Evolutionary conservation across 2,888 invertebrate species (phyloP).

Genomic region (Strigamia transsilvanica): DNA sequence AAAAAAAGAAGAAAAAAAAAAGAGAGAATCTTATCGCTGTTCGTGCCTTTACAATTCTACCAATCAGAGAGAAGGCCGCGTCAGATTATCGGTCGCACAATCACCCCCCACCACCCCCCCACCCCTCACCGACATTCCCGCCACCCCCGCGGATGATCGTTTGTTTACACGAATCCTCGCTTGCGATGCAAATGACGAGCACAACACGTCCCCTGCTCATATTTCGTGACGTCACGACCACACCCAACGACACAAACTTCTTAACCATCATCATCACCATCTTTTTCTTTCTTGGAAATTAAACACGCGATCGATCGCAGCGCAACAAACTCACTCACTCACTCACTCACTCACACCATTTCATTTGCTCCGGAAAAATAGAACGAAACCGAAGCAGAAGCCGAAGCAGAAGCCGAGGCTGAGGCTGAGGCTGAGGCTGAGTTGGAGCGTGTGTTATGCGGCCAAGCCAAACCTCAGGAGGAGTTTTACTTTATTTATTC

Average conservation of each 20-base stretch:
- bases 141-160: constrained; percentile 6
- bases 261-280: constrained; percentile 5
- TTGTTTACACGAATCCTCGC: constrained; percentile 30
- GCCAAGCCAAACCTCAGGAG: constrained; percentile 8
- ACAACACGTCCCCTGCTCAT: not conserved
- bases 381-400: not conserved
- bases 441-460: not conserved
- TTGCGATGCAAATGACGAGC: constrained; percentile 12
- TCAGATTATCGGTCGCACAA: constrained; percentile 26
- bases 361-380: not conserved
- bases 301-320: not conserved
- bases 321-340: not conserved
- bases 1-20: not conserved
- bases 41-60: constrained; percentile 26
- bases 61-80: constrained; percentile 26
- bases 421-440: not conserved
- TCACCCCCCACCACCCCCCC: too few species aligned
- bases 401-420: not conserved
- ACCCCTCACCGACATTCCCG: too few species aligned
- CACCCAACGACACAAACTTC: not conserved
- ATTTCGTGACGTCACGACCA: not conserved
- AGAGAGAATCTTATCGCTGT: constrained; percentile 11
- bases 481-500: not conserved
- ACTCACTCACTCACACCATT: too few species aligned
- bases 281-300: constrained; percentile 4